A percentile compares a stretch with the other conserved stretches of the same genome.
Conservation (phyloP, 2,888 invertebrate genomes). For the Cataglyphis altisquamis region DNA sequence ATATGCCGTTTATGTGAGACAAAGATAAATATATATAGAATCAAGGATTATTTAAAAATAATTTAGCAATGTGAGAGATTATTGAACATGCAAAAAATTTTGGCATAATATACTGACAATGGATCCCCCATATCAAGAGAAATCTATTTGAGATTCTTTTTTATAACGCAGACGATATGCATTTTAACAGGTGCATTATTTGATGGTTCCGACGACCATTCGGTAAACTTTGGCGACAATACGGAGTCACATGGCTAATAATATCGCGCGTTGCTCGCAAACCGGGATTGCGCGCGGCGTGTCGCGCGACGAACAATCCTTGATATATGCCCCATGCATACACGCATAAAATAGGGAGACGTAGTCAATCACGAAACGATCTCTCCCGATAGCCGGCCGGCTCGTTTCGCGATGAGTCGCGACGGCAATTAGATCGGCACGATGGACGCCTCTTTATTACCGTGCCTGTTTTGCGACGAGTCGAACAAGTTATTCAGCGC, state of each 20-base stretch:
- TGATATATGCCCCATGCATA: not conserved
- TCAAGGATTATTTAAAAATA: not conserved
- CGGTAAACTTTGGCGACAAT: not conserved
- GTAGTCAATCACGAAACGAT: slow-evolving; percentile 36
- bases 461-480: slow-evolving; percentile 72
- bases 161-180: not conserved
- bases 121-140: not conserved
- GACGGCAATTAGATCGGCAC: slow-evolving; percentile 57
- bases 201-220: not conserved
- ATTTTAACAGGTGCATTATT: not conserved
- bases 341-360: not conserved
- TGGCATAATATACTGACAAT: not conserved
- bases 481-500: slow-evolving; percentile 74
- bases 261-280: slow-evolving; percentile 9
- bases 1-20: not conserved
- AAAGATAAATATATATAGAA: not conserved
- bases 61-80: not conserved
- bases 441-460: slow-evolving; percentile 69
- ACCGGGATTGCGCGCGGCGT: not conserved
- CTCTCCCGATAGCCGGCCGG: slow-evolving; percentile 32
- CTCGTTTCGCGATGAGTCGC: slow-evolving; percentile 27
- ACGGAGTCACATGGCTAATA: not conserved
- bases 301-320: not conserved
- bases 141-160: not conserved
- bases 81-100: not conserved